Evolutionary conservation across 2,797 vertebrate species (phyloP), one percentile per base, ranked within the genome.

Genomic region (Halcyon smyrnensis): DNA sequence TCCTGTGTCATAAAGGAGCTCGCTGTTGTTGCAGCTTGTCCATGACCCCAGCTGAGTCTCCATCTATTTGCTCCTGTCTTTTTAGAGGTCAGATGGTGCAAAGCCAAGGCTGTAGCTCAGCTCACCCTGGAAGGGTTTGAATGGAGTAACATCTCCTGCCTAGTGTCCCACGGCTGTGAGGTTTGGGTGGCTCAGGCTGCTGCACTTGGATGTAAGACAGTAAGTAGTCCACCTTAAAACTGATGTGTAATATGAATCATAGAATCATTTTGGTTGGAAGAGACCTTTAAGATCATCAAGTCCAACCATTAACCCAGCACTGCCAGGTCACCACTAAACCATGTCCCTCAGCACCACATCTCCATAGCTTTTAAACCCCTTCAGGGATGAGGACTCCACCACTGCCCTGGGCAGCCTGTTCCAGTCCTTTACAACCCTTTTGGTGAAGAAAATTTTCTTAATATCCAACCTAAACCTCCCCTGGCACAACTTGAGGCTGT

Each of bases 61-160:
- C 3, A 6, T 21, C 12, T 13, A 19, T 57, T 6, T 27, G 24
- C 51, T 85, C 8, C 8, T 39, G 60, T 15, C 17, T 53, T 37
- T 45, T 19, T 6, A 5, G 51, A 53, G 59, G 51, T 87, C 19
- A 34, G 80, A 4, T 1, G 37, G 51, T 62, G 46, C 90, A 46
- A 17, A 57, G 50, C 13, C 25, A 15, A 12, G 23, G 71, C 34
- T 37, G 34, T 27, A 37, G 56, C 62, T 60, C 27, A 3, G 48
- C 7, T 56, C 24, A 0, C 10, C 27, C 43, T 39, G 30, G 34
- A 11, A 53, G 23, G 37, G 51, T 0, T 37, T 39, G 36, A 4
- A 12, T 2, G 57, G 12, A 12, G 70, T 6, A 48, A 2, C 14
- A 5, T 5, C 60, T 48, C 45, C 21, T 3, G 1, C n/a, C 0